A percentile compares a stretch with the other conserved stretches of the same genome.
Conservation (phyloP, 2,797 vertebrate genomes). For the Dendrocincla tyrannina region DNA sequence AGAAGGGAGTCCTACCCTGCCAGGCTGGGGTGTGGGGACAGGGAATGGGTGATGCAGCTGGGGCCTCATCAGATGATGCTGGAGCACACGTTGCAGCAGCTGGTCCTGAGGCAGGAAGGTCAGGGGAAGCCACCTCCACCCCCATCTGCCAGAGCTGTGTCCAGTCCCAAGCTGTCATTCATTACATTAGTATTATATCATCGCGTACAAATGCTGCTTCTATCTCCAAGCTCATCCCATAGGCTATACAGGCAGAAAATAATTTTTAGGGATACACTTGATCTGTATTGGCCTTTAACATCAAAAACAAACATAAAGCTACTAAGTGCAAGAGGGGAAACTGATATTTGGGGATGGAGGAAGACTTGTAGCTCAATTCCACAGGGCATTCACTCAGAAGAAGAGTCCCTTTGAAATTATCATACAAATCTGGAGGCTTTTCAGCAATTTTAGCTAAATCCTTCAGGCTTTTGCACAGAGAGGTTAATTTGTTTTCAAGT, state of each 20-base stretch:
- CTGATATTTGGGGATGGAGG: neutral
- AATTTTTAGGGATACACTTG: neutral
- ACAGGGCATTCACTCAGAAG: neutral
- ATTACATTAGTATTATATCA: neutral
- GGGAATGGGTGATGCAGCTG: neutral
- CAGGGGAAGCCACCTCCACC: neutral
- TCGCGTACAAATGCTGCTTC: neutral
- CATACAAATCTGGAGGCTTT: slow-evolving; percentile 15
- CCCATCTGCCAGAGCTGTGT: neutral
- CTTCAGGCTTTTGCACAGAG: slow-evolving; percentile 9
- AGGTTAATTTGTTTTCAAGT: slow-evolving; percentile 46
- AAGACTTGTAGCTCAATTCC: neutral
- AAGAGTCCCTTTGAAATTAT: slow-evolving; percentile 8
- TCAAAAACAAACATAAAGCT: neutral
- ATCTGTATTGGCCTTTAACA: neutral
- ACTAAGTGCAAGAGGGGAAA: neutral
- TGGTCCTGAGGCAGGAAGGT: neutral
- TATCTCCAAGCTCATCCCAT: neutral
- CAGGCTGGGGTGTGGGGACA: neutral
- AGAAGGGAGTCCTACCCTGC: neutral
- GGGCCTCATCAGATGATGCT: neutral
- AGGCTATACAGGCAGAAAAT: neutral
- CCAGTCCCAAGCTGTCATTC: neutral
- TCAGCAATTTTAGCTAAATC: slow-evolving; percentile 33
- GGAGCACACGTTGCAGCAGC: neutral